Base-by-base conservation (phyloP, 1,140 invertebrate species). In the Asbolus verrucosus region DNA sequence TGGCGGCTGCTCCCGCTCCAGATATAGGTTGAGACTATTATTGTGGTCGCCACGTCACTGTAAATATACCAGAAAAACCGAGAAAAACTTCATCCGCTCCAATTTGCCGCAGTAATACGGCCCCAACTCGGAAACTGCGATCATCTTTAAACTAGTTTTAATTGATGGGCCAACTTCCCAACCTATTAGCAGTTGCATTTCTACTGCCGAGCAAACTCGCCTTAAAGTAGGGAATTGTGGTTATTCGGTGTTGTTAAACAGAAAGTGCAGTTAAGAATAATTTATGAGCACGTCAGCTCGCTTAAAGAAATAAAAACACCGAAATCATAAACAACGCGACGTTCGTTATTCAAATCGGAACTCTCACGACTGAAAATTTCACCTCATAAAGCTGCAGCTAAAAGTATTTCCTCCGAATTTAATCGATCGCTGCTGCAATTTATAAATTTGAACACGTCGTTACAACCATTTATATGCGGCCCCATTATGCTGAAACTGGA, bases 81-180 rank as follows among this genome's bases (percentile, higher is more conserved):
- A 54, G 9, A 2, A 54, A 54, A 54, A 11, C 6, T 27, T 54
- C 11, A 24, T 27, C 46, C 46, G 46, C 21, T 54, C 46, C 14
- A 54, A 54, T 54, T 54, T 54, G 19, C 46, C 11, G 21, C 9
- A n/a, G 46, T 54, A 54, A 54, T 54, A 21, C 27, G 46, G n/a
- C 27, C 21, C 11, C 14, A 54, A 54, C 46, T 54, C 21, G 46
- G 21, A 27, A 54, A 54, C 24, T 54, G 9, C 43, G 43, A 54
- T 54, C 46, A 27, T 27, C 46, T 19, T 54, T 54, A 54, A 54
- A 54, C 46, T 54, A 54, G 16, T 63, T 63, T 36, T 63, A 63
- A 63, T 39, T 63, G 16, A 63, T 21, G 61, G 39, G 11, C 16
- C 61, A 63, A 63, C 33, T 39, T 63, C 41, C 15, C 61, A 13